Percentiles rank a stretch among this genome's conserved stretches.
Conservation (phyloP, 2,797 vertebrate genomes). For the Pseudomugil gertrudae region DNA sequence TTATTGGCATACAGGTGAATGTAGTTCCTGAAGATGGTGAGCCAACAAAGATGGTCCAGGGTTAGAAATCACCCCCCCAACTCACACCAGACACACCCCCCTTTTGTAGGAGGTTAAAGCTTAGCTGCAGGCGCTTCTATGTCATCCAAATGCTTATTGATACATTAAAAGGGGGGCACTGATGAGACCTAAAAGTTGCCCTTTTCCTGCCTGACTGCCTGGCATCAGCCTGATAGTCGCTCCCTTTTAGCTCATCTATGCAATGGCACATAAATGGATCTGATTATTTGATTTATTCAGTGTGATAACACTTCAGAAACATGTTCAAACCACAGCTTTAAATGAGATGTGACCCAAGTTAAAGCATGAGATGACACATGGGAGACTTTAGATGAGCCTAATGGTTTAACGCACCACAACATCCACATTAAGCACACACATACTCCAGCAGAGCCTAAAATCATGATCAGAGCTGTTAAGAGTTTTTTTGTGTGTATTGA, state of each 20-base stretch:
- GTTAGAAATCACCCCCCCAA: slow-evolving; percentile 68
- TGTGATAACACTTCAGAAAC: neutral
- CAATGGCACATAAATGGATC: neutral
- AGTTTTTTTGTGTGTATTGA: slow-evolving; percentile 67
- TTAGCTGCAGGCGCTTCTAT: slow-evolving; percentile 68
- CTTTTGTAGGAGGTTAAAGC: slow-evolving; percentile 63
- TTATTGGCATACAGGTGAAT: slow-evolving; percentile 44
- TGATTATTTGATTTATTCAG: neutral
- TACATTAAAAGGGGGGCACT: slow-evolving; percentile 52
- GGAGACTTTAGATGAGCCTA: slow-evolving; percentile 47
- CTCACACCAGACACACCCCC: slow-evolving; percentile 42
- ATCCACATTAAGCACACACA: slow-evolving; percentile 40
- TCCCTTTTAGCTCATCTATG: neutral
- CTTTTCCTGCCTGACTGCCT: neutral
- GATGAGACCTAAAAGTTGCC: slow-evolving; percentile 35
- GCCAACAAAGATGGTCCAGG: slow-evolving; percentile 61
- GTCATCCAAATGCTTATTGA: slow-evolving; percentile 70
- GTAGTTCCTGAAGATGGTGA: slow-evolving; percentile 44
- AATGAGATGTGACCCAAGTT: slow-evolving; percentile 3
- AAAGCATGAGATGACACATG: slow-evolving; percentile 15
- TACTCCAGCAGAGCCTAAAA: slow-evolving; percentile 44
- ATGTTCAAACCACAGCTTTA: neutral
- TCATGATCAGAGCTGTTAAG: slow-evolving; percentile 61
- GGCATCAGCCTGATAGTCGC: slow-evolving; percentile 15
- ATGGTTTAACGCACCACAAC: slow-evolving; percentile 63